Percentiles rank a stretch among this genome's conserved stretches.
Evolutionary conservation across 2,888 invertebrate genomes (phyloP).

Genomic region (Palloptera scutellata): DNA sequence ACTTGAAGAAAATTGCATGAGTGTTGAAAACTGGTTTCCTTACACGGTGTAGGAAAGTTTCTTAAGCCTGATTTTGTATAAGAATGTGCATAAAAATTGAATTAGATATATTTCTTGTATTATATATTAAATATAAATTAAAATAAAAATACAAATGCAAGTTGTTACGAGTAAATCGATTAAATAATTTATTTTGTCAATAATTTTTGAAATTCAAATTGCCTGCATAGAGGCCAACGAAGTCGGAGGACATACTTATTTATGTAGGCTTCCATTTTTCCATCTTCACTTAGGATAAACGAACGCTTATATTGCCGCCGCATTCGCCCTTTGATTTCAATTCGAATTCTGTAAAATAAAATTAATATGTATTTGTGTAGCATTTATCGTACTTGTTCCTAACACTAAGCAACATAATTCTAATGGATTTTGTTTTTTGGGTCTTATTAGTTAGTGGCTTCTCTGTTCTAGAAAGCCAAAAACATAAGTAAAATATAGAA

Average conservation of each 20-base stretch:
- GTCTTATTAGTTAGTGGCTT: no score
- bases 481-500: no score
- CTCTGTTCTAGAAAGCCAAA: no score
- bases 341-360: constrained; percentile 48
- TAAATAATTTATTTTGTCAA: neutral
- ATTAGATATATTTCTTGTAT: neutral
- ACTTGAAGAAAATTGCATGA: neutral
- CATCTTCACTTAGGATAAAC: constrained; percentile 52
- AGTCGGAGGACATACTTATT: no score
- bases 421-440: no score
- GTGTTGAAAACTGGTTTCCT: neutral
- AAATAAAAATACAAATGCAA: neutral
- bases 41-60: neutral
- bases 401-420: no score
- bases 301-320: constrained; percentile 59
- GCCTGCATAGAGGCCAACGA: neutral
- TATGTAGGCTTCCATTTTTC: no score
- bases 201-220: constrained; percentile 11
- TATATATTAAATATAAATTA: neutral
- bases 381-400: neutral
- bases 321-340: constrained; percentile 58
- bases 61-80: neutral
- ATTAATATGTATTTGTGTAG: neutral
- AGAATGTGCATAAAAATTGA: neutral
- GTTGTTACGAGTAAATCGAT: neutral